Evolutionary conservation across 2,888 invertebrate genomes (phyloP).

Genomic region (Escarpia spicata): DNA sequence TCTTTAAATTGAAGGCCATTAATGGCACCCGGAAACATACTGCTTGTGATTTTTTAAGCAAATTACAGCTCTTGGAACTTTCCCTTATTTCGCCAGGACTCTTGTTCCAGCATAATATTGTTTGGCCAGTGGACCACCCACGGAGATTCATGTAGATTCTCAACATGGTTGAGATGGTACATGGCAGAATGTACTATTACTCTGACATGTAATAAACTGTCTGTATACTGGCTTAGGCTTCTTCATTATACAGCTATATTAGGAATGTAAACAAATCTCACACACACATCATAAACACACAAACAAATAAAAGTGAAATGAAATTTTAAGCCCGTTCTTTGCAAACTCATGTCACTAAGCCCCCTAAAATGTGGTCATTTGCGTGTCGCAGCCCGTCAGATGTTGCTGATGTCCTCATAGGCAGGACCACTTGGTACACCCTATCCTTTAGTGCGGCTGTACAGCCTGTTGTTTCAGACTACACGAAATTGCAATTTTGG

Average conservation of each 20-base stretch:
- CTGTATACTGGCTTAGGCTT: not conserved
- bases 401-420: no score
- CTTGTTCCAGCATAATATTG: not conserved
- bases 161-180: not conserved
- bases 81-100: not conserved
- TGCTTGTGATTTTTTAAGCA: not conserved
- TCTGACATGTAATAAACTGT: not conserved
- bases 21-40: not conserved
- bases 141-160: not conserved
- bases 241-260: not conserved
- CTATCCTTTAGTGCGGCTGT: no score
- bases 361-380: no score
- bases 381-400: no score
- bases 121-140: not conserved
- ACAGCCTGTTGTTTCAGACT: no score
- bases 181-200: not conserved
- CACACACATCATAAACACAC: no score
- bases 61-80: not conserved
- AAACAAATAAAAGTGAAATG: no score
- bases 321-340: no score
- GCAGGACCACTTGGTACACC: no score
- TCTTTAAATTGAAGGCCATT: not conserved
- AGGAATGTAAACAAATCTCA: not conserved
- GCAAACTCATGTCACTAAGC: no score
- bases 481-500: no score